Conservation (phyloP, 2,113 vertebrate species). For the Sarotherodon lohbergeri region DNA sequence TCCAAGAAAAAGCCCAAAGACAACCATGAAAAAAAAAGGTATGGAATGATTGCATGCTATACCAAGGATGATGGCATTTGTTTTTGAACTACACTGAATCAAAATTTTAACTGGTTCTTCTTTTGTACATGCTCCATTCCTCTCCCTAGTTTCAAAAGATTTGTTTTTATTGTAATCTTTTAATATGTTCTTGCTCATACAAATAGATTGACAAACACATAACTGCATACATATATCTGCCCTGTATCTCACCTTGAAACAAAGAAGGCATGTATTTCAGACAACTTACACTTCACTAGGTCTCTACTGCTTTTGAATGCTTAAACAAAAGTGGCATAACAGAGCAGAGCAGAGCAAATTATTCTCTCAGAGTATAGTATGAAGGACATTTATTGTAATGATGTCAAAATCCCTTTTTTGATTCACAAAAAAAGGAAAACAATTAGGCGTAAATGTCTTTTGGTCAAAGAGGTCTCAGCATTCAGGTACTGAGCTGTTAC, state of each 20-base stretch:
- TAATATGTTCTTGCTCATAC: background rate
- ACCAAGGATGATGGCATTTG: background rate
- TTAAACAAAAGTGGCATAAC: background rate
- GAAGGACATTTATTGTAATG: background rate
- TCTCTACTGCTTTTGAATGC: background rate
- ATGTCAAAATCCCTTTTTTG: background rate
- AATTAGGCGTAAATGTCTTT: background rate
- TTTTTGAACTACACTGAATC: background rate
- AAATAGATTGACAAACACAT: background rate
- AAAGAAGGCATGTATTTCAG: background rate
- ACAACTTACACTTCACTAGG: background rate
- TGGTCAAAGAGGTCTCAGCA: background rate
- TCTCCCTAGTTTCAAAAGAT: accelerated
- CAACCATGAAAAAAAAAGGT: background rate
- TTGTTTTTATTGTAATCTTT: background rate
- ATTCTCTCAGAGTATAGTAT: background rate
- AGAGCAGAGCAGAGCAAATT: background rate
- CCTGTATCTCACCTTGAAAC: background rate
- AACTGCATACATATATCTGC: background rate
- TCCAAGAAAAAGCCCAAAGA: background rate
- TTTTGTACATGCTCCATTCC: background rate
- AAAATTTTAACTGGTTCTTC: background rate
- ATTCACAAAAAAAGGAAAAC: background rate
- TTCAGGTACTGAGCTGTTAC: background rate
- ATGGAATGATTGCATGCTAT: background rate